Base-by-base conservation (phyloP, 2,888 invertebrate genomes). In the Ophioninae sp. region DNA sequence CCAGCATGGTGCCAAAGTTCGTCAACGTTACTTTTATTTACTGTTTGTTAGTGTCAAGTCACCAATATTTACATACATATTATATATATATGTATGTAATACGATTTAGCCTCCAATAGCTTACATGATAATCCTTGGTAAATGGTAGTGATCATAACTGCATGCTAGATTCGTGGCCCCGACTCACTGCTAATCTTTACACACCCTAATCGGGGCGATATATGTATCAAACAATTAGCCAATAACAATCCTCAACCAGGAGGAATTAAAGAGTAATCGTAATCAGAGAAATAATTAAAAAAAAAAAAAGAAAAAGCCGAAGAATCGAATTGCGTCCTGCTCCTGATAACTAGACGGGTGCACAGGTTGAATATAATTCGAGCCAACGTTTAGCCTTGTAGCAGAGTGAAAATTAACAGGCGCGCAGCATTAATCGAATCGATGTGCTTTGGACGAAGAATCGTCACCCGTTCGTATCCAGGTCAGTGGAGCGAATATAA, bases 101-200 rank as follows among this genome's bases (percentile, higher is more conserved):
- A 67, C 13, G 10, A 87, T 86, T 88, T 88, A 89, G 88, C 73
- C 81, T 88, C 85, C 85, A 64, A 86, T 86, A 87, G 86, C 88
- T 87, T 86, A 85, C 85, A 86, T 87, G 87, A 17, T 61, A 41
- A 13, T 41, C 86, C 85, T 86, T 89, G 88, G 88, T 89, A 90
- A 87, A 87, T 90, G 88, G 89, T 92, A 91, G 90, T 88, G 44
- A 87, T 90, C 90, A 91, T 91, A 51, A 51, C 82, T 91, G 92
- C 91, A 92, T 91, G 91, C 87, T 90, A 89, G 88, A 90, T 71
- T 84, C 76, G 65, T 65, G 76, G 76, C 85, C 85, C 83, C 73
- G 78, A 81, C 72, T 84, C 84, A 85, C 83, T 74, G 87, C 82
- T 76, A 69, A 82, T 83, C 41, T 56, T 41, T 51, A 84, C 63